Conservation (phyloP, 2,113 vertebrate genomes). For the Turnix velox region DNA sequence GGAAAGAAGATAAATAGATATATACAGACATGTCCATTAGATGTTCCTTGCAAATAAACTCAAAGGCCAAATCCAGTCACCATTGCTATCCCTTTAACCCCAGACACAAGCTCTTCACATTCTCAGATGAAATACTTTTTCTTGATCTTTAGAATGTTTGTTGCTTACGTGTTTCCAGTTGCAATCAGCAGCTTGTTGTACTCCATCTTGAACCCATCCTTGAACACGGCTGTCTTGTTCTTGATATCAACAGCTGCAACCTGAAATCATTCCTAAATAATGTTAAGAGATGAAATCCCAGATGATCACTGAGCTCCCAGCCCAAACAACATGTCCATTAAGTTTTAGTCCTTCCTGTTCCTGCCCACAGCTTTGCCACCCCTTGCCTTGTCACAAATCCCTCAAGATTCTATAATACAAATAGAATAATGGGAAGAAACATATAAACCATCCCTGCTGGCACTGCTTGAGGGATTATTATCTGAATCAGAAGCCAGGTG, state of each 20-base stretch:
- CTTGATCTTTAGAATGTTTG: not conserved
- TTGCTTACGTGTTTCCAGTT: slow-evolving; percentile 88
- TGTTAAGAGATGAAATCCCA: not conserved
- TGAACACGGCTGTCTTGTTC: slow-evolving; percentile 86
- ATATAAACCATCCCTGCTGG: not conserved
- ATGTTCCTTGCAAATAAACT: not conserved
- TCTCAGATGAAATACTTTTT: not conserved
- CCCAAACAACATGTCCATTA: not conserved
- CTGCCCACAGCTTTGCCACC: not conserved
- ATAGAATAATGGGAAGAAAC: not conserved
- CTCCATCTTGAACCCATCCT: slow-evolving; percentile 93
- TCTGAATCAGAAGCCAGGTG: not conserved
- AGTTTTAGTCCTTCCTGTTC: not conserved
- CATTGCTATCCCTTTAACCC: not conserved
- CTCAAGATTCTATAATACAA: not conserved
- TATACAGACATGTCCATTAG: not conserved
- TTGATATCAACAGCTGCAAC: slow-evolving; percentile 87
- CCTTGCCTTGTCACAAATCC: not conserved
- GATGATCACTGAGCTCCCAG: not conserved
- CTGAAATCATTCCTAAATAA: slow-evolving; percentile 68
- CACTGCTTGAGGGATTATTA: not conserved
- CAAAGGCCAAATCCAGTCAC: not conserved
- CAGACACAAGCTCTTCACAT: not conserved
- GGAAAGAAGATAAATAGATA: too few species aligned
- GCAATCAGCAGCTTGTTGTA: slow-evolving; percentile 94